Evolutionary conservation across 2,113 vertebrate species (phyloP).

Genomic region (Pipa parva): DNA sequence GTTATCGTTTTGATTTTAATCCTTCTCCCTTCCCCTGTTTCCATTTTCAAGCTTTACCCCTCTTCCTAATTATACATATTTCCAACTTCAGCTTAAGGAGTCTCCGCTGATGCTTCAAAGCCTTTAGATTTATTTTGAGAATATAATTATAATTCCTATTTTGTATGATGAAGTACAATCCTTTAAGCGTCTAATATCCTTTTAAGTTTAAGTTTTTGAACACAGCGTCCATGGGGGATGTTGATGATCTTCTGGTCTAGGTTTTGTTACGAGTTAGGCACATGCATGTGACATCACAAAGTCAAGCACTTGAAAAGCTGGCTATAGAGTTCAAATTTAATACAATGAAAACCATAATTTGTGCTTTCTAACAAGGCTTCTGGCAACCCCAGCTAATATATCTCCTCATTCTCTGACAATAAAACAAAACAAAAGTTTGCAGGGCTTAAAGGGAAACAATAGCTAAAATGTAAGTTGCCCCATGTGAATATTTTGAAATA

Average conservation of each 20-base stretch:
- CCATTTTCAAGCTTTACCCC: not conserved
- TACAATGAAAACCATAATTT: too few species aligned
- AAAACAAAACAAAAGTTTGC: too few species aligned
- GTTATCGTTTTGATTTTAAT: constrained; percentile 48
- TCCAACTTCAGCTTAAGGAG: not conserved
- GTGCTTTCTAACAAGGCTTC: too few species aligned
- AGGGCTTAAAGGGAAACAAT: too few species aligned
- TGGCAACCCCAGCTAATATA: too few species aligned
- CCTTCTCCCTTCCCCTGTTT: constrained; percentile 40
- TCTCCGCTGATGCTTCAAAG: constrained; percentile 20
- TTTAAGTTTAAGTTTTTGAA: too few species aligned
- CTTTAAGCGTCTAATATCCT: not conserved
- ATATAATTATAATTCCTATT: constrained; percentile 80
- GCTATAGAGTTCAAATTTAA: too few species aligned
- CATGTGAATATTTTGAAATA: too few species aligned
- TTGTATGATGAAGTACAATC: constrained; percentile 64
- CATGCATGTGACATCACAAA: not conserved
- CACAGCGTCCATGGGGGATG: too few species aligned
- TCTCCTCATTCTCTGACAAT: too few species aligned
- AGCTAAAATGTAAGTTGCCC: too few species aligned
- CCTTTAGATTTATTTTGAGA: constrained; percentile 49
- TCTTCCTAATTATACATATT: not conserved
- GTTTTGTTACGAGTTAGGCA: not conserved
- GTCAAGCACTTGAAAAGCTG: too few species aligned
- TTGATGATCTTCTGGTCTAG: not conserved